phyloP scores from a whole-genome alignment of 2,888 invertebrate genomes.

The Theretra japonica region DNA sequence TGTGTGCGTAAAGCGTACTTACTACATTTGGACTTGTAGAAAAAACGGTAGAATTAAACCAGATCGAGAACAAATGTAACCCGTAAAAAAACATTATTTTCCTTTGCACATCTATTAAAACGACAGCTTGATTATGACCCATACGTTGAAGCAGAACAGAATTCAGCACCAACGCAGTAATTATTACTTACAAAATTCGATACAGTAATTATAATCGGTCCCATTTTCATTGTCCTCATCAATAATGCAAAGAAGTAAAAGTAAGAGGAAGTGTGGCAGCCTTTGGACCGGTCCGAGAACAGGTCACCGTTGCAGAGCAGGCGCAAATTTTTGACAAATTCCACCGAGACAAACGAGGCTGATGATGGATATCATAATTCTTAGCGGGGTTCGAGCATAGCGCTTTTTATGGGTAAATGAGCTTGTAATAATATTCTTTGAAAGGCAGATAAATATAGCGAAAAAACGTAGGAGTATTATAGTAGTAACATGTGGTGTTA shows the following conservation, averaged over 20 bases:
- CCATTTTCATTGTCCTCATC: constrained; percentile 33
- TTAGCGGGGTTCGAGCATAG: constrained; percentile 34
- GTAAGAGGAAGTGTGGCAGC: constrained; percentile 39
- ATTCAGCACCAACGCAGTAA: not conserved
- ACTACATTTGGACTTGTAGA: too few species aligned
- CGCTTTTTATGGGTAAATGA: constrained; percentile 38
- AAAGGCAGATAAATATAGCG: constrained; percentile 39
- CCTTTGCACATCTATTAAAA: too few species aligned
- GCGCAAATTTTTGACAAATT: constrained; percentile 30
- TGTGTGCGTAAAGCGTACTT: too few species aligned
- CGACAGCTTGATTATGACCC: too few species aligned
- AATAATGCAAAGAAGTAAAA: constrained; percentile 46
- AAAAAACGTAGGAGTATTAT: too few species aligned
- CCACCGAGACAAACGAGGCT: constrained; percentile 25
- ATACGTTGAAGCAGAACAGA: too few species aligned
- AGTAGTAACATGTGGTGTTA: constrained; percentile 24
- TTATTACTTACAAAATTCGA: not conserved
- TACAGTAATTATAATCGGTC: not conserved
- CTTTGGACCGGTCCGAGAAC: constrained; percentile 27
- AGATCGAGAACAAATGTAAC: too few species aligned
- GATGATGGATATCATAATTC: constrained; percentile 42
- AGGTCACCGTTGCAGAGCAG: constrained; percentile 9
- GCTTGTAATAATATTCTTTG: constrained; percentile 43
- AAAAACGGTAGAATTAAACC: too few species aligned
- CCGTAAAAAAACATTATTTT: too few species aligned